phyloP scores from a whole-genome alignment of 1,140 invertebrate species.

The Drosophila pallidifrons region DNA sequence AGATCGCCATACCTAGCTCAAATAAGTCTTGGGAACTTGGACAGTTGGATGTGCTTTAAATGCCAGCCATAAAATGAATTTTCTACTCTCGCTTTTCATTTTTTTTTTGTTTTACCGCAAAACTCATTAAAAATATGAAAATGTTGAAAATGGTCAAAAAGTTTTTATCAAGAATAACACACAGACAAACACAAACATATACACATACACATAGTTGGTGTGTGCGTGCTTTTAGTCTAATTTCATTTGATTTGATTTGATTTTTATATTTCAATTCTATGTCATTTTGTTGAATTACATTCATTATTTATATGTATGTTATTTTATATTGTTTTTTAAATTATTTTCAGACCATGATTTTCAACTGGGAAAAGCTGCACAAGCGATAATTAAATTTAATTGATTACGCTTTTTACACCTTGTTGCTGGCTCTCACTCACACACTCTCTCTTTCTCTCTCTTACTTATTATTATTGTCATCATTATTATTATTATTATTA shows the following conservation, averaged over 20 bases:
- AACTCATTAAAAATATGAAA: constrained; percentile 58
- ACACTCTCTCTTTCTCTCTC: too few relatives aligned
- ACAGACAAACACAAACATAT: not conserved
- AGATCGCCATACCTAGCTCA: constrained; percentile 22
- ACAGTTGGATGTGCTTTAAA: constrained; percentile 32
- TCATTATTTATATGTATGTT: constrained; percentile 9
- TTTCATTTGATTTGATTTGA: constrained; percentile 11
- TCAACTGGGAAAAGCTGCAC: constrained; percentile 2
- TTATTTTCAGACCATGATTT: constrained; percentile 15
- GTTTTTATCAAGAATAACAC: constrained; percentile 3
- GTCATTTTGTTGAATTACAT: constrained; percentile 5
- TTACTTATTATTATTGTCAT: not conserved
- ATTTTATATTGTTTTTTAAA: constrained; percentile 11
- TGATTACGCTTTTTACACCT: constrained; percentile 21
- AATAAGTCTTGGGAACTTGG: constrained; percentile 14
- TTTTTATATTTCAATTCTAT: not conserved
- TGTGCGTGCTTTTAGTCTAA: constrained; percentile 6
- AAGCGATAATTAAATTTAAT: constrained; percentile 37
- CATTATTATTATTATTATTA: constrained; percentile 10
- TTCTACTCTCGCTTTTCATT: not conserved
- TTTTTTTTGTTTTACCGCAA: constrained; percentile 31
- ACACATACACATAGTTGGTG: not conserved
- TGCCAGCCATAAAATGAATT: constrained; percentile 24
- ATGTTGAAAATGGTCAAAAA: constrained; percentile 28
- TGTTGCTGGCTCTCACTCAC: not conserved